Conservation (phyloP, 2,888 invertebrate species). For the Brachyptera putata region DNA sequence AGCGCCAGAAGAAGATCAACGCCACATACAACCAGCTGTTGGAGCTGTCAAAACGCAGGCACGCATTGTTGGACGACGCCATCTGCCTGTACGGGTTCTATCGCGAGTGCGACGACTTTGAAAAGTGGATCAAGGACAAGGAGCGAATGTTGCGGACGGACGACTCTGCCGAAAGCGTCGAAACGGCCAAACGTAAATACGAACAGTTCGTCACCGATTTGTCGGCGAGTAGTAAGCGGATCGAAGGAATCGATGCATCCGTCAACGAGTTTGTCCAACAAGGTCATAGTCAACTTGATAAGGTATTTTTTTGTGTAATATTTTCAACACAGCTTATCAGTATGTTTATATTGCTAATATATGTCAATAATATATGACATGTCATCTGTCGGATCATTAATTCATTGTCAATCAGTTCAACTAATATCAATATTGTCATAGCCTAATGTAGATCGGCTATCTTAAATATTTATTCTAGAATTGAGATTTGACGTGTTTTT, state of each 20-base stretch:
- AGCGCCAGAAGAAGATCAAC: constrained; percentile 74
- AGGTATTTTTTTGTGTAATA: constrained; percentile 41
- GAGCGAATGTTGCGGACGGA: constrained; percentile 80
- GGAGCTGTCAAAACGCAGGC: constrained; percentile 61
- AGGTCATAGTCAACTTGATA: constrained; percentile 81
- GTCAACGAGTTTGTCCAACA: constrained; percentile 80
- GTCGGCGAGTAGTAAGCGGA: constrained; percentile 86
- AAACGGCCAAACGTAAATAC: constrained; percentile 89
- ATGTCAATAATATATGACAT: too few species aligned
- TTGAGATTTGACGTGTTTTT: too few species aligned
- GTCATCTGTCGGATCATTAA: too few species aligned
- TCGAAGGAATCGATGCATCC: constrained; percentile 83
- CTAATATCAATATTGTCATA: too few species aligned
- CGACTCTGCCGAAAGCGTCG: constrained; percentile 83
- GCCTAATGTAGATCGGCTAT: too few species aligned
- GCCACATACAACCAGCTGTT: constrained; percentile 76
- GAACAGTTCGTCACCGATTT: constrained; percentile 96
- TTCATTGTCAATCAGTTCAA: too few species aligned
- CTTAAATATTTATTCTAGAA: too few species aligned
- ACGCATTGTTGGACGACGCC: constrained; percentile 84
- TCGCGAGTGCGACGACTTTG: constrained; percentile 95
- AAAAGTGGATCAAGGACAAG: constrained; percentile 95
- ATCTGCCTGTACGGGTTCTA: constrained; percentile 90
- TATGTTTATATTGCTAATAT: too few species aligned
- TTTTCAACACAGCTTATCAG: too few species aligned